Conservation (phyloP, 2,113 vertebrate species). For the Illadopsis cleaveri region DNA sequence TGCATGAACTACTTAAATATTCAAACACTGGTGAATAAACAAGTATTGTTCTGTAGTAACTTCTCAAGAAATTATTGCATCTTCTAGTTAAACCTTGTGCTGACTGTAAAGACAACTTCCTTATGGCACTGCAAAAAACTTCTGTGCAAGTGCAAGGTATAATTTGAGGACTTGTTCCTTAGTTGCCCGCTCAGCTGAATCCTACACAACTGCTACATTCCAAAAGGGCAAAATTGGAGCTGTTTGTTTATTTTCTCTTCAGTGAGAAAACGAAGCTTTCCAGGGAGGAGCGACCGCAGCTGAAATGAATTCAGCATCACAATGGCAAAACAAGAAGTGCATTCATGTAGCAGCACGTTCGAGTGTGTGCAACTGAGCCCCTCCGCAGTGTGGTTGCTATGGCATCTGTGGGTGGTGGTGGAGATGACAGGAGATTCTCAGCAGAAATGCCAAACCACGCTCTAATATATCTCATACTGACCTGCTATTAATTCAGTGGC, state of each 20-base stretch:
- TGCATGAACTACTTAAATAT: background rate
- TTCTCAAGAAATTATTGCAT: background rate
- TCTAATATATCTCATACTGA: conserved; percentile 8
- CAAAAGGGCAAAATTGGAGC: background rate
- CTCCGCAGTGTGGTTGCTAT: conserved; percentile 44
- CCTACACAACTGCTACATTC: background rate
- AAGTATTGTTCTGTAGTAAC: background rate
- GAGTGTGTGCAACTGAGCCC: background rate
- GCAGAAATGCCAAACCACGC: conserved; percentile 49
- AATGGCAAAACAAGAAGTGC: conserved; percentile 38
- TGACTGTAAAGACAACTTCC: background rate
- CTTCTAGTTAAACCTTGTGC: background rate
- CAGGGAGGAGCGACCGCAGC: background rate
- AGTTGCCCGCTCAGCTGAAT: background rate
- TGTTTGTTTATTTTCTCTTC: conserved; percentile 34
- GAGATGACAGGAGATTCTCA: conserved; percentile 29
- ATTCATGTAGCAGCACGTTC: conserved; percentile 35
- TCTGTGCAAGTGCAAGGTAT: background rate
- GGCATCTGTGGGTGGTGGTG: conserved; percentile 29
- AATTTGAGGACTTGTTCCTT: background rate
- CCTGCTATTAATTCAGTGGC: conserved; percentile 21
- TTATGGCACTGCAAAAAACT: background rate
- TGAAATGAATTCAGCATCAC: conserved; percentile 43
- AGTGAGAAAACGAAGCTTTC: background rate
- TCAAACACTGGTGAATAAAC: background rate